phyloP scores from a whole-genome alignment of 1,140 invertebrate genomes.

The Piezodorus guildinii region DNA sequence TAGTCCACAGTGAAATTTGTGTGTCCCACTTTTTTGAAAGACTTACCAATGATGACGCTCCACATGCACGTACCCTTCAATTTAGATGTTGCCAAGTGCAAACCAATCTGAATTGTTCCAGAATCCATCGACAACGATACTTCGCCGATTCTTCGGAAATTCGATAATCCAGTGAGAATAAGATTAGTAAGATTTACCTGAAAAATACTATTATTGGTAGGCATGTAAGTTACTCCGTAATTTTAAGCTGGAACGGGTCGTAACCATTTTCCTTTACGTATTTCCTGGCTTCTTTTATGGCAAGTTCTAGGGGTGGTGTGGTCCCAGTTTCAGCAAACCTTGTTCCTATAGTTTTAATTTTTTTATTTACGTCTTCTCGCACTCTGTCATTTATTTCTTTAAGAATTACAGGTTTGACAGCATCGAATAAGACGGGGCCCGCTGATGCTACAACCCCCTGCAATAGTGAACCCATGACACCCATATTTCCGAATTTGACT shows the following conservation, averaged over 20 bases:
- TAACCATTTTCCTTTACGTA: constrained; percentile 54
- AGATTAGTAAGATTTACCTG: constrained; percentile 38
- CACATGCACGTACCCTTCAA: constrained; percentile 61
- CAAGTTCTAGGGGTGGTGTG: constrained; percentile 55
- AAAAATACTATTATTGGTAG: constrained; percentile 22
- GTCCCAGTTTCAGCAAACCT: constrained; percentile 54
- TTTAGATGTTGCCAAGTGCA: constrained; percentile 66
- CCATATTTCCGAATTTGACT: constrained; percentile 69
- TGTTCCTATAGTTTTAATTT: constrained; percentile 25
- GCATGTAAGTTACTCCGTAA: constrained; percentile 29
- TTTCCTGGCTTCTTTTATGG: constrained; percentile 56
- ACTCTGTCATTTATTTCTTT: constrained; percentile 39
- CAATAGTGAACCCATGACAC: constrained; percentile 57
- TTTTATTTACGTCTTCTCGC: constrained; percentile 25
- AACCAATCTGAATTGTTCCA: constrained; percentile 42
- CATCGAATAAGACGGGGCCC: constrained; percentile 69
- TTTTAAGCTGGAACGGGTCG: constrained; percentile 61
- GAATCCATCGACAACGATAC: constrained; percentile 52
- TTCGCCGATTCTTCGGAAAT: constrained; percentile 68
- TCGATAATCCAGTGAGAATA: constrained; percentile 62
- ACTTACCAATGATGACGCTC: constrained; percentile 37
- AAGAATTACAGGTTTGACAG: constrained; percentile 70
- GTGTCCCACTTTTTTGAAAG: constrained; percentile 43
- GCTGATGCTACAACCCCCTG: constrained; percentile 67
- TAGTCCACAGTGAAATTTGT: constrained; percentile 60